These are phyloP conservation scores for Ariopsis seemanni DNA, from an alignment of 2,113 vertebrate species.

Conservation along the genomic window DNA sequence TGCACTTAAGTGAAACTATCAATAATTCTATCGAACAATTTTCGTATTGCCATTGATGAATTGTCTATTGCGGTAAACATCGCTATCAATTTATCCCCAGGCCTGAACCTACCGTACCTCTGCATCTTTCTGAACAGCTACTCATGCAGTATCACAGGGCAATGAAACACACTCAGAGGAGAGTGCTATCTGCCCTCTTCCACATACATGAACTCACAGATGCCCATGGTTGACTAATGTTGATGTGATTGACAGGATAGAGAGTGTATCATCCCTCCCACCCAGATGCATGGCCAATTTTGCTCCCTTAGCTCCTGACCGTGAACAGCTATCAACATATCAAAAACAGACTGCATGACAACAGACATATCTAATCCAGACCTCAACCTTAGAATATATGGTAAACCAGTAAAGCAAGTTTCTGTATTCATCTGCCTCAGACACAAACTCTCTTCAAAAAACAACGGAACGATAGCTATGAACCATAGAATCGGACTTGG, in stretches of 20 bases:
- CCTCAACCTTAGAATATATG: not conserved
- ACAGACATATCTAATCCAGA: no score
- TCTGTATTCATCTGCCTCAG: no score
- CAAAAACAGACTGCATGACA: no score
- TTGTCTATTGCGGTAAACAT: no score
- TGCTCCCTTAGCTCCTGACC: not conserved
- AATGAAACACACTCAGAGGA: not conserved
- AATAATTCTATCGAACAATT: no score
- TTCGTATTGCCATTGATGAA: no score
- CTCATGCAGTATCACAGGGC: not conserved
- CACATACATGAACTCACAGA: not conserved
- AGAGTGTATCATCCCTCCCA: not conserved
- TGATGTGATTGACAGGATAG: not conserved
- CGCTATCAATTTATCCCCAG: no score
- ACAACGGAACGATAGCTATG: no score
- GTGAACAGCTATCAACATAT: not conserved
- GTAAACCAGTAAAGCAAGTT: no score
- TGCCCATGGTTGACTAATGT: not conserved
- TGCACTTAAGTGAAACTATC: no score
- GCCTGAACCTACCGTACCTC: not conserved
- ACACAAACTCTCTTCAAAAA: no score
- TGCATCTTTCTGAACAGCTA: not conserved
- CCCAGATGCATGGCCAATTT: not conserved
- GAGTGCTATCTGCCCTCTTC: not conserved
- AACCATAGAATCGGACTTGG: no score